Conservation (phyloP, 2,797 vertebrate genomes). For the Spinus pinus region DNA sequence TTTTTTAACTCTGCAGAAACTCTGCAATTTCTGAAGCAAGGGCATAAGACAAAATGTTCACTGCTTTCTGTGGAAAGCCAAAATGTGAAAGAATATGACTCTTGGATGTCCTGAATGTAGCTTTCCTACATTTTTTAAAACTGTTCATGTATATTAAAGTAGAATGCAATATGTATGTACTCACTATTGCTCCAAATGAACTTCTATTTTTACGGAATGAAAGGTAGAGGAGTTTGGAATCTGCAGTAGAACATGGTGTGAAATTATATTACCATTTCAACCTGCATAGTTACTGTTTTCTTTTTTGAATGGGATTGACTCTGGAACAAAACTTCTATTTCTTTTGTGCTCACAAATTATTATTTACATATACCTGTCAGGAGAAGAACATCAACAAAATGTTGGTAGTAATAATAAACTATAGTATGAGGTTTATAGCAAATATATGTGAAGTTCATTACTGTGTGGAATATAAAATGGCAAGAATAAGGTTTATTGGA, state of each 20-base stretch:
- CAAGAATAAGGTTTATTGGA: background rate
- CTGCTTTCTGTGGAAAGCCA: background rate
- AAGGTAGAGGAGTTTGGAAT: background rate
- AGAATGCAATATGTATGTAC: background rate
- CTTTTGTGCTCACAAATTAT: background rate
- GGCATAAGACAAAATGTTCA: background rate
- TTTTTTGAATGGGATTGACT: background rate
- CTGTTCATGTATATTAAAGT: background rate
- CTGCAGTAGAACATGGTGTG: background rate
- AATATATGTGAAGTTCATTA: background rate
- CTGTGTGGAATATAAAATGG: background rate
- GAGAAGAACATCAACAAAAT: background rate
- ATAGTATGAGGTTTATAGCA: background rate
- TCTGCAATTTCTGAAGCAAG: background rate
- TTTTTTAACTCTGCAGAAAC: constrained; percentile 25
- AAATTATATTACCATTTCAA: background rate
- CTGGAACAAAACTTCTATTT: background rate
- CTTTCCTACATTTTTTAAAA: background rate
- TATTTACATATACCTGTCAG: background rate
- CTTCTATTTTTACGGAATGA: background rate
- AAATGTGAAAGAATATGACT: background rate
- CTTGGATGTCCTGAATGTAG: background rate
- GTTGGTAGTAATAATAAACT: background rate
- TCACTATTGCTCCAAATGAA: background rate
- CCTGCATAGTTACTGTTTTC: background rate